Percentiles rank a stretch among this genome's conserved stretches.
Conservation (phyloP, 2,797 vertebrate species). For the Stomatorhinus walkeri region DNA sequence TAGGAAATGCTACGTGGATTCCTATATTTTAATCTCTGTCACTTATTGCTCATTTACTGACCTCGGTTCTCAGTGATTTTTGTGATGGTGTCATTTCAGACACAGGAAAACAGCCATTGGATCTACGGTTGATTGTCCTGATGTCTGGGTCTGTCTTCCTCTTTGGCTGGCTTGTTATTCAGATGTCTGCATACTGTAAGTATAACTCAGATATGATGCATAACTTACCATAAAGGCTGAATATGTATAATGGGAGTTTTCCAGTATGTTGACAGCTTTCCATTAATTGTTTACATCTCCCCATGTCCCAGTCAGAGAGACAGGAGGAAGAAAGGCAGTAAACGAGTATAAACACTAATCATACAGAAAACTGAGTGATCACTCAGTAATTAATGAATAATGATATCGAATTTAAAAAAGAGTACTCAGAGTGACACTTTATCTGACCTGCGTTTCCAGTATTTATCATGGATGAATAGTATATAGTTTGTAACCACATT, state of each 20-base stretch:
- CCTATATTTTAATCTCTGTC: neutral
- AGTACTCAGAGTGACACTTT: neutral
- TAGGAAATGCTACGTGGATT: neutral
- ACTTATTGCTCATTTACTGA: neutral
- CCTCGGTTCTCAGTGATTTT: neutral
- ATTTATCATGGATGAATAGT: neutral
- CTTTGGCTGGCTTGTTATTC: neutral
- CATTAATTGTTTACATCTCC: neutral
- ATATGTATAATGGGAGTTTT: neutral
- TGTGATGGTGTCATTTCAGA: neutral
- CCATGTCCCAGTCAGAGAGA: neutral
- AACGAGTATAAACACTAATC: neutral
- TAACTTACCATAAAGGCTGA: neutral
- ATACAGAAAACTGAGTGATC: neutral
- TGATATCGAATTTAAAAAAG: neutral
- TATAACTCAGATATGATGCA: neutral
- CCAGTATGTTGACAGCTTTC: neutral
- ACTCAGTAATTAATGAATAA: neutral
- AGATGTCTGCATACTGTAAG: neutral
- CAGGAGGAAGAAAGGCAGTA: neutral
- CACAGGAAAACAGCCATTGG: neutral
- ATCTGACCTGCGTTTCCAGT: neutral
- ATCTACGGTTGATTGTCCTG: neutral
- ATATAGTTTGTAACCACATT: neutral
- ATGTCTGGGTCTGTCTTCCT: neutral